These are phyloP conservation scores for Acanthaster planci DNA, from an alignment of 35 echinoderm and acorn worm species.

Conservation along the genomic window DNA sequence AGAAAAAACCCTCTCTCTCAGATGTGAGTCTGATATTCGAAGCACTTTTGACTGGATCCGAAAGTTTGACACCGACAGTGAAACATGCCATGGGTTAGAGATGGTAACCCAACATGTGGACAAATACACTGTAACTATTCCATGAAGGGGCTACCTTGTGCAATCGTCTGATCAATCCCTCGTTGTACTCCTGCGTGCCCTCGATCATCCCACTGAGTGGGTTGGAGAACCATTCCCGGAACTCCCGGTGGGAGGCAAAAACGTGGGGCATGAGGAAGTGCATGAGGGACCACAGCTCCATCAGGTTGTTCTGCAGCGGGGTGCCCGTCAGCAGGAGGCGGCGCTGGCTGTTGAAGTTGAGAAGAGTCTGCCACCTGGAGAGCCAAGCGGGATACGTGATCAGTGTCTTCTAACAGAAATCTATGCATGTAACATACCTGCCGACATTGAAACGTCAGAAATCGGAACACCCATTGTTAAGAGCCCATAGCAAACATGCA, in stretches of 20 bases:
- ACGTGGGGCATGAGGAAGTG: constrained; percentile 99
- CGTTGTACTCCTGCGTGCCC: constrained; percentile 97
- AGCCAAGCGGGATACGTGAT: neutral
- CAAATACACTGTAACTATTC: no score
- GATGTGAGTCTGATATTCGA: no score
- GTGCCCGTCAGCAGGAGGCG: constrained; percentile 93
- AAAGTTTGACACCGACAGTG: no score
- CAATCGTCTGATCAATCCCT: constrained; percentile 78
- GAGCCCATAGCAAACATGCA: no score
- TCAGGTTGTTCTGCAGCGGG: constrained; percentile 96
- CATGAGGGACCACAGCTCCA: constrained; percentile 99
- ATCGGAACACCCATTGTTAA: no score
- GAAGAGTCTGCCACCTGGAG: constrained; percentile 89
- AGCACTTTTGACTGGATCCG: no score
- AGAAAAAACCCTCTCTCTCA: no score
- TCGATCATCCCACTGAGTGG: constrained; percentile 98
- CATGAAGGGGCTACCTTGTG: constrained; percentile 69
- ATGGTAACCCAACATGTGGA: no score
- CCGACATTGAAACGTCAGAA: no score
- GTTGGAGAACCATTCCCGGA: constrained; percentile 98
- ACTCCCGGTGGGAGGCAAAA: constrained; percentile 95
- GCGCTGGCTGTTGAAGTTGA: constrained; percentile 98
- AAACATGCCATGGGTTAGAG: no score
- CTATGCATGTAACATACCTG: no score
- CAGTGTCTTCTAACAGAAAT: no score